Base-by-base conservation (phyloP, 2,113 vertebrate species). In the Felis chaus region DNA sequence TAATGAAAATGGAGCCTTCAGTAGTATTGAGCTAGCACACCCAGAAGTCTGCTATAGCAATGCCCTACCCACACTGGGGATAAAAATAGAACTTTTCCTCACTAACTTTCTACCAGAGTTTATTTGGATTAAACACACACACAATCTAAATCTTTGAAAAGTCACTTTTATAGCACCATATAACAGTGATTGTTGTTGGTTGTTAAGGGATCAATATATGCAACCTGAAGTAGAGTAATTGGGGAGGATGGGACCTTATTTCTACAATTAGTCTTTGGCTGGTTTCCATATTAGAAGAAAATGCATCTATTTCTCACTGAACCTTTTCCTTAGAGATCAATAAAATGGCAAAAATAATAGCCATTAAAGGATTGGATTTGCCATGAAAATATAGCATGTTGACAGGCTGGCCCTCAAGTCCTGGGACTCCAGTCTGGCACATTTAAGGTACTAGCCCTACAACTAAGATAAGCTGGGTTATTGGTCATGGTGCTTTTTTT, bases 301-400 rank as follows among this genome's bases (percentile, higher is more conserved):
- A 68, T 65, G 73, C 1, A 92, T 48, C 65, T 76, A 13, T 39
- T 79, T 84, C 12, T 93, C 27, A 36, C 50, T 83, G 53, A 23
- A 41, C 31, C 45, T 94, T 93, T 96, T 90, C 69, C 63, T 94
- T 82, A 65, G 81, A 97, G 69, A 94, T 94, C 53, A 78, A 95
- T 94, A 89, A 97, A 89, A 95, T 86, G 19, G 25, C 50, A 84
- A 84, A 95, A 91, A 89, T 73, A 63, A 63, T 9, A 94, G 8
- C 18, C 78, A 93, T 91, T 86, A 57, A 91, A 76, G 36, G 63
- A 36, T 57, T 94, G 73, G 45, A 48, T 53, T 96, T 96, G 61
- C 78, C 33, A 13, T 78, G 65, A 91, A 95, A 84, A 93, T 48
- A 39, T 1, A 80, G 53, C 23, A 9, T 63, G 19, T 85, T 81